Evolutionary conservation across 2,797 vertebrate species (phyloP).

Genomic region (Fratercula arctica): DNA sequence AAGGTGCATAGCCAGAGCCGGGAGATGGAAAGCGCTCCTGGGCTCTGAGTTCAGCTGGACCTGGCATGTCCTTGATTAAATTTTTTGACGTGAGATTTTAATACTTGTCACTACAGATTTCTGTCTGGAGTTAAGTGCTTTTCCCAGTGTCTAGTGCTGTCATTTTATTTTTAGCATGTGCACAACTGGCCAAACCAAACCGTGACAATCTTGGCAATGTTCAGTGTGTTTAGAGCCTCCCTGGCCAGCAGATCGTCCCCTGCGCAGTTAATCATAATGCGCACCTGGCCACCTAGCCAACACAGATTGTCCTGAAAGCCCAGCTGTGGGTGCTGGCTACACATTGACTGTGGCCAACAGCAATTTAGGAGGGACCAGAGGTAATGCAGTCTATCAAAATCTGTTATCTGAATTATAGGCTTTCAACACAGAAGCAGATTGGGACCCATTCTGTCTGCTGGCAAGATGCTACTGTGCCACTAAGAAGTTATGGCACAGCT

Average conservation of each 20-base stretch:
- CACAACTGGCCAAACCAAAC: conserved; percentile 4
- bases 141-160: not conserved
- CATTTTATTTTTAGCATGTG: conserved; percentile 16
- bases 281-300: not conserved
- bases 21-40: not conserved
- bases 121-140: not conserved
- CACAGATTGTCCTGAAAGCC: not conserved
- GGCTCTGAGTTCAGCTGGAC: conserved; percentile 16
- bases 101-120: conserved; percentile 47
- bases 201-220: not conserved
- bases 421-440: not conserved
- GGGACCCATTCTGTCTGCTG: not conserved
- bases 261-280: not conserved
- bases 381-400: not conserved
- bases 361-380: not conserved
- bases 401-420: not conserved
- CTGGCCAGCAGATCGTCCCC: not conserved
- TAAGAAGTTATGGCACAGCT: not conserved
- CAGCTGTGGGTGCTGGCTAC: not conserved
- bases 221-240: not conserved
- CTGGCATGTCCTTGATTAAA: not conserved
- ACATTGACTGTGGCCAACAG: not conserved
- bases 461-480: not conserved
- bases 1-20: not conserved
- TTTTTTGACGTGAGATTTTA: not conserved